Conservation (phyloP, 1,140 invertebrate genomes). For the Drosophila takahashii region DNA sequence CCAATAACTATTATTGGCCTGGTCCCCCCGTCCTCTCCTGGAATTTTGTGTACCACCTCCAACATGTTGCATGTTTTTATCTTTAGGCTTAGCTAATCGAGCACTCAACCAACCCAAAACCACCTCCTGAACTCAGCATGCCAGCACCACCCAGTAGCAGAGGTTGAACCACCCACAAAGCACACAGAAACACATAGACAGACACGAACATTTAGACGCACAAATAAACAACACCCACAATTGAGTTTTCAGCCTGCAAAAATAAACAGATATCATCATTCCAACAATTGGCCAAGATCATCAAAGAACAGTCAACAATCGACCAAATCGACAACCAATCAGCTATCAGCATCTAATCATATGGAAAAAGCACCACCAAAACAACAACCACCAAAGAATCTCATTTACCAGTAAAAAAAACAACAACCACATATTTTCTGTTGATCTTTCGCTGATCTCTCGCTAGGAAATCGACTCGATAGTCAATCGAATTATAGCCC, state of each 20-base stretch:
- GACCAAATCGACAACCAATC: slow-evolving; percentile 13
- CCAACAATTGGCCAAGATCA: slow-evolving; percentile 49
- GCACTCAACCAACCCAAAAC: slow-evolving; percentile 16
- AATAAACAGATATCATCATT: slow-evolving; percentile 3
- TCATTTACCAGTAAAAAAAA: slow-evolving; percentile 1
- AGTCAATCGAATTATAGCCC: slow-evolving; percentile 89
- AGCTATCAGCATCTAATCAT: slow-evolving; percentile 26
- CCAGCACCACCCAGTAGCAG: slow-evolving; percentile 32
- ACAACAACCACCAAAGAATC: slow-evolving; percentile 28
- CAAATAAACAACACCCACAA: slow-evolving; percentile 5
- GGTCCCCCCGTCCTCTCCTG: not conserved
- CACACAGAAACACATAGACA: slow-evolving; percentile 7
- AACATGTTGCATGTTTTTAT: slow-evolving; percentile 30
- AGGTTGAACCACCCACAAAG: slow-evolving; percentile 21
- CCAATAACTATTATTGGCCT: slow-evolving; percentile 19
- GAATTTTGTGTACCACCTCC: slow-evolving; percentile 3
- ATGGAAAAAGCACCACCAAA: slow-evolving; percentile 28
- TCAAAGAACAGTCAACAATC: slow-evolving; percentile 19
- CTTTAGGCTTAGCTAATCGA: slow-evolving; percentile 2
- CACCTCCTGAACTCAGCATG: slow-evolving; percentile 22
- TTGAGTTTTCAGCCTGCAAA: slow-evolving; percentile 39
- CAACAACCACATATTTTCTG: slow-evolving; percentile 24
- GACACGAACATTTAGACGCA: slow-evolving; percentile 3
- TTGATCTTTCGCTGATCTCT: slow-evolving; percentile 39
- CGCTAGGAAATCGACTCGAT: slow-evolving; percentile 91